A percentile compares a stretch with the other conserved stretches of the same genome.
Conservation (phyloP, 2,113 vertebrate species). For the Mobula birostris region DNA sequence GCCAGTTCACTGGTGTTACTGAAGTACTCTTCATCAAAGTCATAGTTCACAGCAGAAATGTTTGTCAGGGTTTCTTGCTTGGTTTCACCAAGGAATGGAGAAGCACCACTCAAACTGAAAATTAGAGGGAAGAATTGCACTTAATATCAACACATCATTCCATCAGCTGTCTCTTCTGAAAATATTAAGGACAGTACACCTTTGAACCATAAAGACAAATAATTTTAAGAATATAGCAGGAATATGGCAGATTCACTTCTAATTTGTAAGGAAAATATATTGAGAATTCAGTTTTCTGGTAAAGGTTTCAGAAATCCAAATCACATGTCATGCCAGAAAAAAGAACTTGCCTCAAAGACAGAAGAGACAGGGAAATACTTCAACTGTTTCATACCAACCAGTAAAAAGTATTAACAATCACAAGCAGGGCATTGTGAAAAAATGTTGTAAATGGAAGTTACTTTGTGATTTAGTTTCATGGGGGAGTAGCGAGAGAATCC, state of each 20-base stretch:
- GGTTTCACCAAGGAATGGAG: slow-evolving; percentile 88
- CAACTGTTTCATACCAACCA: too few relatives aligned
- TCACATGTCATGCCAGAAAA: not conserved
- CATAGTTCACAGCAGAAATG: slow-evolving; percentile 91
- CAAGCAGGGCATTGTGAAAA: too few relatives aligned
- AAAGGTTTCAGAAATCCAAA: not conserved
- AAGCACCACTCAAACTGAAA: slow-evolving; percentile 81
- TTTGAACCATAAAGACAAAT: not conserved
- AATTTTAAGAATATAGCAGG: not conserved
- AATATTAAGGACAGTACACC: not conserved
- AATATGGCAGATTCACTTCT: not conserved
- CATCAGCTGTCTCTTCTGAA: not conserved
- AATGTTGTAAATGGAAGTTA: too few relatives aligned
- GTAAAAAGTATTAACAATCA: too few relatives aligned
- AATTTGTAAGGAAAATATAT: not conserved
- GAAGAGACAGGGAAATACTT: too few relatives aligned
- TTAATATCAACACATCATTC: not conserved
- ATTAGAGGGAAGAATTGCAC: not conserved
- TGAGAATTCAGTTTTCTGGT: not conserved
- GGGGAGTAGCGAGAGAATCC: too few relatives aligned
- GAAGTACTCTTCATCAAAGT: slow-evolving; percentile 95
- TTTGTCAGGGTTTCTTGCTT: slow-evolving; percentile 96
- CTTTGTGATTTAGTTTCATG: too few relatives aligned
- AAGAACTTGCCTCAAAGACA: not conserved
- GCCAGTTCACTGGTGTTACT: slow-evolving; percentile 93